Evolutionary conservation across 2,888 invertebrate species (phyloP).

Genomic region (Polymixis lichenea): DNA sequence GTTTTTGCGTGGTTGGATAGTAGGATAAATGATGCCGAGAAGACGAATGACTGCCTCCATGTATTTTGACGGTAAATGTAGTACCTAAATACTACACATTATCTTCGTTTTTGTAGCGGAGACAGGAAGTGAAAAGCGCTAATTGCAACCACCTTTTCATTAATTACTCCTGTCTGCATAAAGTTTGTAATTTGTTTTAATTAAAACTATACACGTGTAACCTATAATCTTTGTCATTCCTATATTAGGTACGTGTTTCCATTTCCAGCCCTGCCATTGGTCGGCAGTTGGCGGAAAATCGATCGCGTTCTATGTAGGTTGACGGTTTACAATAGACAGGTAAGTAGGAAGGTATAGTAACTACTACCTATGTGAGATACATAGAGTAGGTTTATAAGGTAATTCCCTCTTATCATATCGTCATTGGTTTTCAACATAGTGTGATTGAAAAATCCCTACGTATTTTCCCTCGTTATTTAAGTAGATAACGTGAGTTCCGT

Average conservation of each 20-base stretch:
- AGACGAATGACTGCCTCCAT: neutral
- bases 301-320: conserved; percentile 64
- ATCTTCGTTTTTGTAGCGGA: conserved; percentile 1
- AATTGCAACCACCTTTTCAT: conserved; percentile 1
- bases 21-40: neutral
- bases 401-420: conserved; percentile 45
- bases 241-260: conserved; percentile 11
- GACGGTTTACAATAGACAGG: conserved; percentile 40
- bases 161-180: neutral
- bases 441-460: conserved; percentile 11
- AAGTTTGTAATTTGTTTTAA: conserved; percentile 3
- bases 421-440: conserved; percentile 49
- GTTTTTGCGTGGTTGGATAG: too few species aligned
- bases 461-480: conserved; percentile 45
- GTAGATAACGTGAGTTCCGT: neutral
- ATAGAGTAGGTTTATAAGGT: neutral
- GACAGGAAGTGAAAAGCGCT: conserved; percentile 28
- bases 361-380: conserved; percentile 23
- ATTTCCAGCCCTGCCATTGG: conserved; percentile 61
- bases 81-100: neutral
- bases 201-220: conserved; percentile 26
- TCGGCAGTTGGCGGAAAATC: conserved; percentile 67
- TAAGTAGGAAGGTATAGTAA: conserved; percentile 10
- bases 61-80: neutral
- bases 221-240: conserved; percentile 23